Evolutionary conservation across 2,888 invertebrate species (phyloP).

Genomic region (Nezara viridula): DNA sequence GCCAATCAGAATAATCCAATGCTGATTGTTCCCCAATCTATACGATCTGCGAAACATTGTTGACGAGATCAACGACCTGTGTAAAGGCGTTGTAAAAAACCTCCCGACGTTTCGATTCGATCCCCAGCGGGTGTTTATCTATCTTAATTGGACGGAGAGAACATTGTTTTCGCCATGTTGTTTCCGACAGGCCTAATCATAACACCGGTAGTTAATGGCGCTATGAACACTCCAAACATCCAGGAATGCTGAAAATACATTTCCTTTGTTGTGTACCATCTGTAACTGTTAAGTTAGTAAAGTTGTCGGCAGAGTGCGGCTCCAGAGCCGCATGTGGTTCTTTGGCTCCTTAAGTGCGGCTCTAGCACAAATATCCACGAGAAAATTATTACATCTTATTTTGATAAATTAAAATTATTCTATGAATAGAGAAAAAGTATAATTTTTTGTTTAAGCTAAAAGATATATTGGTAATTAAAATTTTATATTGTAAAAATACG

Average conservation of each 20-base stretch:
- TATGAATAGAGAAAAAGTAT: no score
- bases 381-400: no score
- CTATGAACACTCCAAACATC: background rate
- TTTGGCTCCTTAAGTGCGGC: no score
- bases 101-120: background rate
- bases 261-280: background rate
- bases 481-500: no score
- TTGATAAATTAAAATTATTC: no score
- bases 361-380: no score
- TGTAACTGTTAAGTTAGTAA: background rate
- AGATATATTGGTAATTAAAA: no score
- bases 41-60: background rate
- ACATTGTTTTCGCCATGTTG: background rate
- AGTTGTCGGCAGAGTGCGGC: no score
- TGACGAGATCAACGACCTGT: background rate
- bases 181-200: background rate
- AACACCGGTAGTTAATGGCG: background rate
- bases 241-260: background rate
- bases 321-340: no score
- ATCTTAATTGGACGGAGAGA: background rate
- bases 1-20: slow-evolving; percentile 28
- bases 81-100: background rate
- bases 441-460: no score
- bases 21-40: background rate
- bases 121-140: slow-evolving; percentile 1